Evolutionary conservation across 92 coral and sea anemone species (phyloP), one percentile per base, ranked within the genome.

Genomic region (Parazoanthus swiftii): DNA sequence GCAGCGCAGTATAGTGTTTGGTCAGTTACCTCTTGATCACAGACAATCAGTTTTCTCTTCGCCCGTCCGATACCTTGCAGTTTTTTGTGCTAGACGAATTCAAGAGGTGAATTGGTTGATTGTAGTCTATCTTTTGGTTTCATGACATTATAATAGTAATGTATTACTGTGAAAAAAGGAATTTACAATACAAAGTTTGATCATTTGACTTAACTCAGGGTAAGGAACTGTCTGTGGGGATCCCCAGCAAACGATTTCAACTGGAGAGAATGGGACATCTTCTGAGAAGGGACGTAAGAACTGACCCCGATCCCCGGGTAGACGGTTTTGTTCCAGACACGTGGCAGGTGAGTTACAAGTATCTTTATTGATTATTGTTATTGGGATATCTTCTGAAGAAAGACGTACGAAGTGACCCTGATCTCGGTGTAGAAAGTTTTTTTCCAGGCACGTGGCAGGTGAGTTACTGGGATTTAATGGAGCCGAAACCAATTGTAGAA

Each of bases 391-490:
- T 90, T 75, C 68, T 94, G 86, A 92, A 79, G 72, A 78, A 94
- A 21, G 96, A 94, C 5, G 86, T 88, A 14, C 90, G 93, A 8
- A 85, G 81, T 23, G 95, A 94, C 77, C 88, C 87, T 1, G 97
- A 94, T 73, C 72, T 85, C 1, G 77, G 97, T 77, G 93, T 94
- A 0, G 91, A 90, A 13, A 65, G n/a, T 1, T 63, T 63, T 63
- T 20, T 63, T 63, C 97, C 94, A 43, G 97, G 92, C 37, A 89
- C 93, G 5, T 94, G 97, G 97, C 97, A 94, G 91, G 94, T 90
- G 44, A 58, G 91, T 68, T 21, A 59, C 23, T 43, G 3, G 15
- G 8, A 6, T 56, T 4, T n/a, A n/a, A n/a, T n/a, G n/a, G n/a
- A n/a, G n/a, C n/a, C n/a, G n/a, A n/a, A n/a, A n/a, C n/a, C n/a